These are phyloP conservation scores for Xylota sylvarum DNA, from an alignment of 2,888 invertebrate species.

Conservation along the genomic window DNA sequence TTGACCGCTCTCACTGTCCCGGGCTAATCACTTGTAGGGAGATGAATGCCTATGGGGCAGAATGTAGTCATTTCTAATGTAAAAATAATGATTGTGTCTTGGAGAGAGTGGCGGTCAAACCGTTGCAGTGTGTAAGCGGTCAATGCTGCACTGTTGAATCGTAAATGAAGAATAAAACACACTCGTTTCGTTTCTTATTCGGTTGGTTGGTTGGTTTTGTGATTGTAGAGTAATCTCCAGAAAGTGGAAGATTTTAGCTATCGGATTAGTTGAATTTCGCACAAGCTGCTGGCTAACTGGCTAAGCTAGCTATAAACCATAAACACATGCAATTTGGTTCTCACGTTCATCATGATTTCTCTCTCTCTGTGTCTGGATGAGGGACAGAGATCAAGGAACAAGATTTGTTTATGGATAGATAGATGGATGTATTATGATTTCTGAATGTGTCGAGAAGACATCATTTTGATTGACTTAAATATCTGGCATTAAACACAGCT, in stretches of 20 bases:
- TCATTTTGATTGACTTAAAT: constrained; percentile 72
- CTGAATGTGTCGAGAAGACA: constrained; percentile 38
- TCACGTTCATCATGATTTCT: constrained; percentile 56
- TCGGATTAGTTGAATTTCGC: constrained; percentile 66
- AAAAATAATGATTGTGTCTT: constrained; percentile 75
- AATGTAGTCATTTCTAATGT: constrained; percentile 74
- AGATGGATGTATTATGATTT: constrained; percentile 10
- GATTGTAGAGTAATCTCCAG: constrained; percentile 59
- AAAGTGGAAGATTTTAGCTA: constrained; percentile 59
- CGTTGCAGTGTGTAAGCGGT: constrained; percentile 17
- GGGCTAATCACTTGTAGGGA: constrained; percentile 68
- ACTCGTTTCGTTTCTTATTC: neutral
- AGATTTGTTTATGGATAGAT: constrained; percentile 44
- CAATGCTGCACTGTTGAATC: constrained; percentile 32
- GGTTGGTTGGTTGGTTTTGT: constrained; percentile 26
- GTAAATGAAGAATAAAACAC: constrained; percentile 11
- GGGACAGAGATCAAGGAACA: constrained; percentile 35
- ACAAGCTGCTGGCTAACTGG: constrained; percentile 34
- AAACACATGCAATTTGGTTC: constrained; percentile 51
- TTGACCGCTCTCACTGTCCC: constrained; percentile 56
- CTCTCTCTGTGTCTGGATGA: constrained; percentile 22
- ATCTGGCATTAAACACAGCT: constrained; percentile 38
- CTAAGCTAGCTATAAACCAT: constrained; percentile 44
- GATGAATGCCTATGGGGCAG: constrained; percentile 70
- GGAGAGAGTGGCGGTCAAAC: constrained; percentile 40